Evolutionary conservation across 2,797 vertebrate genomes (phyloP).

Genomic region (Sciaenops ocellatus): DNA sequence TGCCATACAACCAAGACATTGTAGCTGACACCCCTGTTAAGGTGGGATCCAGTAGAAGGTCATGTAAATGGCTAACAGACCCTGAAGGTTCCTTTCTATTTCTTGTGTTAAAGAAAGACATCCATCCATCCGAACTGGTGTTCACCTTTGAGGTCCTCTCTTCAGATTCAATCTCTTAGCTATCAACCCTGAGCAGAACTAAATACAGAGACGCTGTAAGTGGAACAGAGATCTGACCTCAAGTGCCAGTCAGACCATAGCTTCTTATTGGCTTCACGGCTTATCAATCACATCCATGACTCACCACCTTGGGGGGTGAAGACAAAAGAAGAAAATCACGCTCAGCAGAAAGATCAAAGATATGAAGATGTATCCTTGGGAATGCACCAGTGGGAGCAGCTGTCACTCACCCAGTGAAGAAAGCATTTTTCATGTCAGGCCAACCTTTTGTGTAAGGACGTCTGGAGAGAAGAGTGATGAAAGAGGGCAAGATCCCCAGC

Average conservation of each 20-base stretch:
- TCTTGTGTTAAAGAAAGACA: conserved; percentile 6
- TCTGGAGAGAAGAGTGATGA: conserved; percentile 11
- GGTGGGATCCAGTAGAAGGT: conserved; percentile 26
- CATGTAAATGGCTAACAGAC: not conserved
- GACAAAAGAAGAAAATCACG: conserved; percentile 1
- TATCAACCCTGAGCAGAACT: not conserved
- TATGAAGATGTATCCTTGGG: conserved; percentile 29
- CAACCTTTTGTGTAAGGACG: not conserved
- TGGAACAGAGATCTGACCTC: conserved; percentile 29
- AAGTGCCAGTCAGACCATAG: conserved; percentile 41
- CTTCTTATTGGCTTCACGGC: conserved; percentile 4
- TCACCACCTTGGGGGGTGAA: not conserved
- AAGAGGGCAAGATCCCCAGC: not conserved
- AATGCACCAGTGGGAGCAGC: conserved; percentile 32
- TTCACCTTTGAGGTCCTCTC: conserved; percentile 4
- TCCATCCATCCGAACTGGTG: not conserved
- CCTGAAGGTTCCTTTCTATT: conserved; percentile 5
- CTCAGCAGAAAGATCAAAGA: conserved; percentile 37
- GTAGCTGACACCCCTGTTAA: conserved; percentile 27
- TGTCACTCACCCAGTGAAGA: conserved; percentile 48
- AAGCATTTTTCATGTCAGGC: conserved; percentile 16
- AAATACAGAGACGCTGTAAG: not conserved
- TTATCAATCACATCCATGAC: conserved; percentile 11
- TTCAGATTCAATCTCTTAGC: not conserved
- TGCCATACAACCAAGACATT: not conserved